These are phyloP conservation scores for Cyclura pinguis DNA, from an alignment of 2,797 vertebrate genomes.

Conservation along the genomic window DNA sequence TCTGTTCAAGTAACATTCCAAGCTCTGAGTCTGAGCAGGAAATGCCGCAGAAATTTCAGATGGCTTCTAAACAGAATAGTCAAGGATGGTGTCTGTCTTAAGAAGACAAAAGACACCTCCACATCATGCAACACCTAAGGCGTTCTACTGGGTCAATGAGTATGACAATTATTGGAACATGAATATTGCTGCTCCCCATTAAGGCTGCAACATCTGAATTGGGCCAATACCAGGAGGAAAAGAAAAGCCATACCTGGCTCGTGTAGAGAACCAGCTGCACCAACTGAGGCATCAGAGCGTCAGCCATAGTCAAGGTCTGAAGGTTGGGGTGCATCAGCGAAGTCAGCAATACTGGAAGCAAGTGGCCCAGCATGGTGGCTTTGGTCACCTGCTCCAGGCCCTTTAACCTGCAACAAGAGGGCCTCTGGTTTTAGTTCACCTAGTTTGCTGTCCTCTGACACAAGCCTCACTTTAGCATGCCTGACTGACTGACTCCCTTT, in stretches of 20 bases:
- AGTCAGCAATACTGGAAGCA: constrained; percentile 94
- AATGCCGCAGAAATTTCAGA: neutral
- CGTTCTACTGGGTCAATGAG: neutral
- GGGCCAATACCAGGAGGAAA: neutral
- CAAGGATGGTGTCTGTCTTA: neutral
- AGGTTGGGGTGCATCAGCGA: constrained; percentile 98
- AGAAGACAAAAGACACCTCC: neutral
- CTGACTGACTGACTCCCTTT: fast-evolving
- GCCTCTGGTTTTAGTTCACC: neutral
- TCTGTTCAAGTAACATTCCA: too few relatives aligned
- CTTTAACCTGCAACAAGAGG: constrained; percentile 87
- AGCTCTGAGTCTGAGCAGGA: neutral
- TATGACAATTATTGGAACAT: neutral
- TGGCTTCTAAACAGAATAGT: neutral
- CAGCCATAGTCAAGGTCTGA: constrained; percentile 94
- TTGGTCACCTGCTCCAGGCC: constrained; percentile 98
- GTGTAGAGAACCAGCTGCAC: constrained; percentile 98
- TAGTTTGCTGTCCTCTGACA: neutral
- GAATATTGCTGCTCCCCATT: neutral
- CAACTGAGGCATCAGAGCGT: constrained; percentile 97
- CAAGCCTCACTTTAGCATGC: neutral
- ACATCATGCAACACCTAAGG: neutral
- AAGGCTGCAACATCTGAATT: neutral
- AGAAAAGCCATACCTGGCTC: constrained; percentile 87
- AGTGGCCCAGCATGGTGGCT: constrained; percentile 96